Percentiles rank a stretch among this genome's conserved stretches.
phyloP scores from a whole-genome alignment of 2,888 invertebrate genomes.

The Ceraclea dissimilis region DNA sequence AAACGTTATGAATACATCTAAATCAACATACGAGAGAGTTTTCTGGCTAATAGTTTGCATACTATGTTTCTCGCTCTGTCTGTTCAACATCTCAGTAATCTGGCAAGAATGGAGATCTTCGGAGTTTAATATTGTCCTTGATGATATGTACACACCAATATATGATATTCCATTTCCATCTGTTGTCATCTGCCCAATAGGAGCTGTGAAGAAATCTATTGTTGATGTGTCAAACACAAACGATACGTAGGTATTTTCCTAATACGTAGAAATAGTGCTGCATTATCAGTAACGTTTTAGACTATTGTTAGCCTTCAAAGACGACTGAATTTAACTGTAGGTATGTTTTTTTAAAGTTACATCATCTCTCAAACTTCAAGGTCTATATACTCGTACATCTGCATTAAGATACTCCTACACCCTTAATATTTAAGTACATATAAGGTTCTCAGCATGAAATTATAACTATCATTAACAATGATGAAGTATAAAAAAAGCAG shows the following conservation, averaged over 20 bases:
- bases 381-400: no score
- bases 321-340: no score
- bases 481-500: no score
- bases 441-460: no score
- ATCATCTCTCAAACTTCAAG: no score
- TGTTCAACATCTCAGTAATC: slow-evolving; percentile 37
- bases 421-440: no score
- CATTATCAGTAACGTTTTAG: no score
- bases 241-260: slow-evolving; percentile 29
- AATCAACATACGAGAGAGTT: slow-evolving; percentile 31
- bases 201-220: slow-evolving; percentile 29
- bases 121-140: slow-evolving; percentile 45
- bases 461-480: no score
- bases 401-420: no score
- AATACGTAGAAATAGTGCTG: no score
- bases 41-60: slow-evolving; percentile 41
- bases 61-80: slow-evolving; percentile 39
- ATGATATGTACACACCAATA: slow-evolving; percentile 38
- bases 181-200: slow-evolving; percentile 33
- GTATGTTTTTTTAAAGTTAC: no score
- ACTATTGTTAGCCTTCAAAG: no score
- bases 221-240: slow-evolving; percentile 35
- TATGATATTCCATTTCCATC: slow-evolving; percentile 46
- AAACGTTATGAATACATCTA: slow-evolving; percentile 41
- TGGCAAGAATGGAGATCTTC: slow-evolving; percentile 40